Base-by-base conservation (phyloP, 2,888 invertebrate species). In the Tenthredo distinguenda region DNA sequence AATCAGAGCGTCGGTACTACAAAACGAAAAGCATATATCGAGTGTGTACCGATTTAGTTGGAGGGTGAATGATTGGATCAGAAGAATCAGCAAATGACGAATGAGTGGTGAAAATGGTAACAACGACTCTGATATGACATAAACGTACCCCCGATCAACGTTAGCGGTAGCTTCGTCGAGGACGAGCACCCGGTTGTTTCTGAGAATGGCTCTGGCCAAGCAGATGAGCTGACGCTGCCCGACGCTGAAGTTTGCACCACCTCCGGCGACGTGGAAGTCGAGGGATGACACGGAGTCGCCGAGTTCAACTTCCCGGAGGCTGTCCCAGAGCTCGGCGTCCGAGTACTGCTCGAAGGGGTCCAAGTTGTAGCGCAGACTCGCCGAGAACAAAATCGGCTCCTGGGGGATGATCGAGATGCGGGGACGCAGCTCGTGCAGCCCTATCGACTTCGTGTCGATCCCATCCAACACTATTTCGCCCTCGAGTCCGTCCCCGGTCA, bases 381-480 rank as follows among this genome's bases (percentile, higher is more conserved):
- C 96, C 2, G 96, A 95, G 91, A 97, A 96, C 10, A 96, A 91
- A 9, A 96, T 95, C 0, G 96, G 96, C 86, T 96, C 96, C 93
- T 96, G 96, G 0, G 96, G 96, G 89, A 98, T 98, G 90, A 98
- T 98, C 10, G 97, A 97, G 87, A 98, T 95, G 91, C 96, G 96
- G 55, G 96, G 96, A 85, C 98, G 95, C 18, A 98, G 95, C 91
- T 97, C 94, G 90, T 96, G 96, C 43, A 98, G 94, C 0, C 98
- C 97, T 87, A 99, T 92, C 5, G 94, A 93, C 0, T 95, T 95
- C 0, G 96, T 97, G 90, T 97, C 96, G 2, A 97, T 94, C 0
- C 95, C 96, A 93, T 99, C 99, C 88, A 99, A 97, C 84, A 95
- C 92, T 65, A 99, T 96, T 40, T 95, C 94, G 0, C 99, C 99